Base-by-base conservation (phyloP, 2,888 invertebrate genomes). In the Allygus modestus region DNA sequence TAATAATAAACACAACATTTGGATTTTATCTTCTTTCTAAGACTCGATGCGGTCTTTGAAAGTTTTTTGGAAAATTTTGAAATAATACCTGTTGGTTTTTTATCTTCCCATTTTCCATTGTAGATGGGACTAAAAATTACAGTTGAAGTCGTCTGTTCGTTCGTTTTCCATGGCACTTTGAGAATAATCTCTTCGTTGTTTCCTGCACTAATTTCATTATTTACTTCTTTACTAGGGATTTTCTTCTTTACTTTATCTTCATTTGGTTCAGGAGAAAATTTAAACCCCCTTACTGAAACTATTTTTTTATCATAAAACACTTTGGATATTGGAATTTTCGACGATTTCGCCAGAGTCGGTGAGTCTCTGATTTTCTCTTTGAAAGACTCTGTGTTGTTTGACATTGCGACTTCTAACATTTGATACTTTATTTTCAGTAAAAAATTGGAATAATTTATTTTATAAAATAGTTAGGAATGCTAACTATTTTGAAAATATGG, bases 251-350 rank as follows among this genome's bases (percentile, higher is more conserved):
- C 31, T 41, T 73, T 73, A 17, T 73, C 28, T 31, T 69, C 73
- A 31, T 73, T 73, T 37, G 73, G 73, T 7, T 73, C 73, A 20
- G 12, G n/a, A 41, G 43, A 41, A 51, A 77, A 77, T 46, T 77
- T 77, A n/a, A 77, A 77, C 23, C 75, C 75, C 23, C 75, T 43
- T 0, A 77, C 75, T 26, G 75, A 77, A 28, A 77, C 75, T 51
- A 77, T 77, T 77, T 77, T 20, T 46, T 77, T 77, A n/a, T 46
- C 28, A n/a, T 77, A 77, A 46, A 77, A 77, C 5, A 77, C 75
- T 46, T 77, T 37, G 15, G 46, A 20, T 7, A 77, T 51, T 46
- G 75, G 75, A 77, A 77, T 77, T 46, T 77, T 77, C 46, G 75
- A n/a, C 1, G 43, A 43, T 46, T 51, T 77, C 5, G 12, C 15